phyloP scores from a whole-genome alignment of 1,140 invertebrate genomes.

The Lordiphosa mommai region DNA sequence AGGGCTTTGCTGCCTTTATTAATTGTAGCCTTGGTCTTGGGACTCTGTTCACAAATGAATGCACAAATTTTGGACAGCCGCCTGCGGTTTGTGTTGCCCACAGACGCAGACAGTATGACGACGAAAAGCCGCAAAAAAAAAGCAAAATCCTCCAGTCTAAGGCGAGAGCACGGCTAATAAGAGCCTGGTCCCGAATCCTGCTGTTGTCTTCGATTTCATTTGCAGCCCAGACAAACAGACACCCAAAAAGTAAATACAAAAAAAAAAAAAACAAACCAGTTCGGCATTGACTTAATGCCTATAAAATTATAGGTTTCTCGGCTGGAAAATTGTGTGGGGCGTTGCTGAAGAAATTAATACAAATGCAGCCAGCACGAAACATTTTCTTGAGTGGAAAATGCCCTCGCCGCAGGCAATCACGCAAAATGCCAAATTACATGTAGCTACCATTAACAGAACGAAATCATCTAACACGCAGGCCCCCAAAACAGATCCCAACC shows the following conservation, averaged over 20 bases:
- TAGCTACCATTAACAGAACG: constrained; percentile 72
- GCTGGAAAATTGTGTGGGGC: constrained; percentile 69
- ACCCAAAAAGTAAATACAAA: constrained; percentile 7
- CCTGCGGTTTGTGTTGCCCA: constrained; percentile 53
- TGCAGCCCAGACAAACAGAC: constrained; percentile 27
- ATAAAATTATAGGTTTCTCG: constrained; percentile 71
- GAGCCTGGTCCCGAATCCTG: constrained; percentile 8
- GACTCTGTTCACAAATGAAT: constrained; percentile 69
- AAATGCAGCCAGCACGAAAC: constrained; percentile 47
- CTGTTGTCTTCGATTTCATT: neutral
- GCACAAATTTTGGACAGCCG: constrained; percentile 71
- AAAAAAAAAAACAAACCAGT: constrained; percentile 42
- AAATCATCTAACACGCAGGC: constrained; percentile 71
- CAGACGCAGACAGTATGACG: constrained; percentile 74
- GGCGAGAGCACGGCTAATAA: constrained; percentile 70
- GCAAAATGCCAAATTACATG: constrained; percentile 77
- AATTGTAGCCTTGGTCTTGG: constrained; percentile 72
- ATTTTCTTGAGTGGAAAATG: constrained; percentile 64
- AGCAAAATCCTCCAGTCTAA: constrained; percentile 5
- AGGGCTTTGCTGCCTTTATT: constrained; percentile 67
- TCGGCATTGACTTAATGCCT: constrained; percentile 64
- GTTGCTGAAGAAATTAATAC: constrained; percentile 72
- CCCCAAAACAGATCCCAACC: constrained; percentile 5
- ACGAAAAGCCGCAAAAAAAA: constrained; percentile 41
- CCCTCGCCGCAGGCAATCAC: constrained; percentile 74